Percentiles rank a stretch among this genome's conserved stretches.
phyloP scores from a whole-genome alignment of 2,888 invertebrate genomes.

The Apomyelois bistriatella region DNA sequence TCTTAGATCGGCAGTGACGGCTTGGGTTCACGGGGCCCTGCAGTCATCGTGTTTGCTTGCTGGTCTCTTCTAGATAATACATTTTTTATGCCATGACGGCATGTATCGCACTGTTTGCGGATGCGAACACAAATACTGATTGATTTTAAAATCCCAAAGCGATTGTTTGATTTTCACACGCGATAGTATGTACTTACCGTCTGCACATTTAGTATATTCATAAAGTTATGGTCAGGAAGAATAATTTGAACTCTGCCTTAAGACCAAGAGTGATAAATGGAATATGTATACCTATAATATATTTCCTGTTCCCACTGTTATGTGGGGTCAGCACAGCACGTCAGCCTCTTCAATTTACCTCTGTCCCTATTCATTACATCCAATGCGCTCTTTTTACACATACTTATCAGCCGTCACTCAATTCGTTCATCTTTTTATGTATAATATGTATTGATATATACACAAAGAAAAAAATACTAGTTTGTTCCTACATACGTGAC shows the following conservation, averaged over 20 bases:
- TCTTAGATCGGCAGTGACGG: slow-evolving; percentile 7
- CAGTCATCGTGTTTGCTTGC: slow-evolving; percentile 17
- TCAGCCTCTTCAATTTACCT: too few species aligned
- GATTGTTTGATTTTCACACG: slow-evolving; percentile 39
- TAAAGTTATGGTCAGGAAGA: not conserved
- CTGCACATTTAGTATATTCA: slow-evolving; percentile 10
- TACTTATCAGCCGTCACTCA: too few species aligned
- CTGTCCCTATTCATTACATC: too few species aligned
- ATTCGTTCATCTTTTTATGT: too few species aligned
- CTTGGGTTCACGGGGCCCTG: slow-evolving; percentile 12
- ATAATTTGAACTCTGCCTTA: not conserved
- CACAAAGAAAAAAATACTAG: too few species aligned
- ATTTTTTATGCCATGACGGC: slow-evolving; percentile 22
- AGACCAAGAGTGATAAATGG: too few species aligned
- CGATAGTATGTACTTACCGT: slow-evolving; percentile 21
- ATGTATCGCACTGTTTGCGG: slow-evolving; percentile 22
- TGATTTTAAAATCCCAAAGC: slow-evolving; percentile 27
- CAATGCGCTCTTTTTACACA: too few species aligned
- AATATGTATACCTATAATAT: too few species aligned
- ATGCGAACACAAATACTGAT: slow-evolving; percentile 31
- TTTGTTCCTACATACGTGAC: too few species aligned
- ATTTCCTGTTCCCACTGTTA: too few species aligned
- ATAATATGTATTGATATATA: too few species aligned
- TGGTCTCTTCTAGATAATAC: slow-evolving; percentile 11
- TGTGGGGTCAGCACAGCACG: too few species aligned